Evolutionary conservation across 2,888 invertebrate species (phyloP).

Genomic region (Dexiosoma caninum): DNA sequence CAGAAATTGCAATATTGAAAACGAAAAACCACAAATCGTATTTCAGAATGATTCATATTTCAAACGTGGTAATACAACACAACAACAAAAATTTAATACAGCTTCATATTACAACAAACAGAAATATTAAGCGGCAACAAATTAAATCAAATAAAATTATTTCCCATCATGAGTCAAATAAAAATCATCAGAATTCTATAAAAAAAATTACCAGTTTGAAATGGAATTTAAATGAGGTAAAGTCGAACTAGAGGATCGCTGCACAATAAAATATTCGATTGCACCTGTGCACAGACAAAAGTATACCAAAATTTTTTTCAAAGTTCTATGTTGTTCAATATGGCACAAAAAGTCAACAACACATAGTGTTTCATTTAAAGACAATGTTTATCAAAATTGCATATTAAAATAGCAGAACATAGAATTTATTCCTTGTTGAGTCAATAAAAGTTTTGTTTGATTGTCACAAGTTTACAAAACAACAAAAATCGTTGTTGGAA

Average conservation of each 20-base stretch:
- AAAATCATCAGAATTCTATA: conserved; percentile 58
- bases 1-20: background rate
- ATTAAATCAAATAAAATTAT: conserved; percentile 38
- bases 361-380: too few species aligned
- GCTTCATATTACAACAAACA: conserved; percentile 32
- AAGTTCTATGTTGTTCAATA: too few species aligned
- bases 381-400: too few species aligned
- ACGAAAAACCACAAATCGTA: conserved; percentile 47
- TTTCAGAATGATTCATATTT: conserved; percentile 56
- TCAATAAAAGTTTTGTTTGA: too few species aligned
- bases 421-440: too few species aligned
- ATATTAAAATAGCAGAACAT: too few species aligned
- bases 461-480: too few species aligned
- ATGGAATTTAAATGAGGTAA: background rate
- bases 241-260: background rate
- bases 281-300: too few species aligned
- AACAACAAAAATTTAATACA: conserved; percentile 29
- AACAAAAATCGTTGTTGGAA: too few species aligned
- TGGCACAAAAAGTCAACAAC: too few species aligned
- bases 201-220: conserved; percentile 6
- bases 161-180: conserved; percentile 47
- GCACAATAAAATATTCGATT: too few species aligned
- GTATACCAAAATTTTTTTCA: too few species aligned
- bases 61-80: conserved; percentile 18
- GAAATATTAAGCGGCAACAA: conserved; percentile 10